Conservation (phyloP, 2,113 vertebrate species). For the Recurvirostra avosetta region DNA sequence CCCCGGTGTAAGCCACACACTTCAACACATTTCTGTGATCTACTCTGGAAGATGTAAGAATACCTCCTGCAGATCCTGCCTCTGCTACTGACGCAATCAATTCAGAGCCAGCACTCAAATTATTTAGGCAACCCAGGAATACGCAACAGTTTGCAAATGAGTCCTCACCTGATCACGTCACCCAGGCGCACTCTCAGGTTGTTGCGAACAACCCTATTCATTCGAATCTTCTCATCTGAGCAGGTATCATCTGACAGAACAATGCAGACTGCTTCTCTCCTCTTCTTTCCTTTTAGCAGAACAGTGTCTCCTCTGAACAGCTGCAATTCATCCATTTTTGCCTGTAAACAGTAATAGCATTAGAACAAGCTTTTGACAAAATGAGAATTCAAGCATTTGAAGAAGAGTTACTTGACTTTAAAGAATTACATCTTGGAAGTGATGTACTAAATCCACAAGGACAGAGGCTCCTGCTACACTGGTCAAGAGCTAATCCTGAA, state of each 20-base stretch:
- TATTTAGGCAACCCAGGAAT: not conserved
- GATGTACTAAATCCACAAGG: not conserved
- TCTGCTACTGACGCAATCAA: not conserved
- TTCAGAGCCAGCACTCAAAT: not conserved
- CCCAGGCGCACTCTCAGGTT: conserved; percentile 94
- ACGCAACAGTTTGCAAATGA: not conserved
- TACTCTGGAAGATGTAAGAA: not conserved
- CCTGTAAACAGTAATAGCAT: conserved; percentile 64
- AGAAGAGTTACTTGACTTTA: not conserved
- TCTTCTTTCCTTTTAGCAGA: conserved; percentile 97
- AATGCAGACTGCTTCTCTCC: conserved; percentile 95
- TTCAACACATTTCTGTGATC: not conserved
- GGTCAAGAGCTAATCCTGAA: not conserved
- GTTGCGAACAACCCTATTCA: conserved; percentile 99
- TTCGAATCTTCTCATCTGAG: conserved; percentile 98
- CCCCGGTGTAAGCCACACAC: not conserved
- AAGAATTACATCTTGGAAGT: not conserved
- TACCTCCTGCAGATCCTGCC: not conserved
- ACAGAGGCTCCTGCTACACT: not conserved
- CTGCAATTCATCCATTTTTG: conserved; percentile 98
- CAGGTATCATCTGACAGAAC: conserved; percentile 97
- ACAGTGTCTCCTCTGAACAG: conserved; percentile 98
- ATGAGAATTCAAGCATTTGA: not conserved
- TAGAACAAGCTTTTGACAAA: not conserved
- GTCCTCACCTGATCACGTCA: conserved; percentile 92